Evolutionary conservation across 2,113 vertebrate species (phyloP).

Genomic region (Leucoraja erinaceus): DNA sequence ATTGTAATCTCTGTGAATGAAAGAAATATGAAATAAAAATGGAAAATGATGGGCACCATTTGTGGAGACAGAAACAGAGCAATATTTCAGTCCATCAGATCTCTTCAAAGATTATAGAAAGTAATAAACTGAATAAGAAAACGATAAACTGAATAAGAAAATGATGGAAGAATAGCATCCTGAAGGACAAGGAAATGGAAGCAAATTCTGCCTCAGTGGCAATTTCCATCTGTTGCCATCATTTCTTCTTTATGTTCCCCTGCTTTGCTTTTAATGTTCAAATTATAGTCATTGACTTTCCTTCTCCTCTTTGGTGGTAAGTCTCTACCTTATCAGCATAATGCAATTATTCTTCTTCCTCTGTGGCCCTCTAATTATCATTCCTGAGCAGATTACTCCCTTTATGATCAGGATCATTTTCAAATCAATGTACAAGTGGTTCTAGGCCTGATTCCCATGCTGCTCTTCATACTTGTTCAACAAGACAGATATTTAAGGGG

Average conservation of each 20-base stretch:
- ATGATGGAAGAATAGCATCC: not conserved
- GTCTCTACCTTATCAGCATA: not conserved
- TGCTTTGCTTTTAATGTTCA: not conserved
- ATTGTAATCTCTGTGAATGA: not conserved
- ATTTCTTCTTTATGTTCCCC: not conserved
- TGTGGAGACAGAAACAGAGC: too few species aligned
- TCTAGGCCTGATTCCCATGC: not conserved
- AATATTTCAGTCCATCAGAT: too few species aligned
- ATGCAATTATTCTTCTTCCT: conserved; percentile 21
- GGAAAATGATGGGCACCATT: too few species aligned
- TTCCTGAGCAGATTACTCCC: not conserved
- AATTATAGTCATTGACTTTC: not conserved
- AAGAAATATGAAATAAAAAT: too few species aligned
- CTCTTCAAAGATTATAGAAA: not conserved
- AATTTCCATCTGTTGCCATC: not conserved
- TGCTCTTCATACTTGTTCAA: not conserved
- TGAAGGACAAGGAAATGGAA: not conserved
- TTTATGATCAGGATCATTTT: not conserved
- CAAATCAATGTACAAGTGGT: not conserved
- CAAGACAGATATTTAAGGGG: not conserved
- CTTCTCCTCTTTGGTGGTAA: not conserved
- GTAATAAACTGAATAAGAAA: not conserved
- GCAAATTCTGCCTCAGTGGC: not conserved
- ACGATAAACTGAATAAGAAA: not conserved
- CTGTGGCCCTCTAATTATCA: not conserved